Percentiles rank a stretch among this genome's conserved stretches.
phyloP scores from a whole-genome alignment of 2,113 vertebrate genomes.

The Tauraco erythrolophus region DNA sequence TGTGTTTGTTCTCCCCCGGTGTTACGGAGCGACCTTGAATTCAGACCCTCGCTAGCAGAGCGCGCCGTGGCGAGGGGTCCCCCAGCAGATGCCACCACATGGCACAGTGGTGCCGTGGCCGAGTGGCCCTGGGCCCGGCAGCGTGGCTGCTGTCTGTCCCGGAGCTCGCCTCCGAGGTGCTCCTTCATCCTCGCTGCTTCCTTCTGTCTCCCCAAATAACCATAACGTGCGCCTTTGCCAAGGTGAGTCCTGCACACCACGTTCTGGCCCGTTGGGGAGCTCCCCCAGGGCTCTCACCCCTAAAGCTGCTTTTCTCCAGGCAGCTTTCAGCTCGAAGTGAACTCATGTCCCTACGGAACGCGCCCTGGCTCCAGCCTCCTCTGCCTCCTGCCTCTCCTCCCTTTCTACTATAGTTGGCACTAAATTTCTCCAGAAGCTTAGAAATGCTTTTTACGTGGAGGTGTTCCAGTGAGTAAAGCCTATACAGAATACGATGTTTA shows the following conservation, averaged over 20 bases:
- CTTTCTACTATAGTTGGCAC: not conserved
- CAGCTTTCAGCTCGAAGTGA: not conserved
- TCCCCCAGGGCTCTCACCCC: accelerated
- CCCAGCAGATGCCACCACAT: too few relatives aligned
- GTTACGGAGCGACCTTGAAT: not conserved
- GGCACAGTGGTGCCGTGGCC: too few relatives aligned
- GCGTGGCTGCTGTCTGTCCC: not conserved
- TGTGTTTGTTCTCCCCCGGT: not conserved
- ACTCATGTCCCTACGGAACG: accelerated
- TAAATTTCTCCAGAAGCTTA: not conserved
- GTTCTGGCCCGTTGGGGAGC: accelerated
- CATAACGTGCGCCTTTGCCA: accelerated
- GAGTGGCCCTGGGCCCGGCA: too few relatives aligned
- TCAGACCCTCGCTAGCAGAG: not conserved
- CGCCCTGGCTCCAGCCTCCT: accelerated
- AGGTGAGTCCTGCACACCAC: not conserved
- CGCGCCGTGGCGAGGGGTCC: accelerated
- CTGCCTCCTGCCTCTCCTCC: not conserved
- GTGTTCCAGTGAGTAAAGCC: not conserved
- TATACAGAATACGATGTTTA: not conserved
- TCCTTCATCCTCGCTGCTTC: not conserved
- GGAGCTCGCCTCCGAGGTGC: accelerated
- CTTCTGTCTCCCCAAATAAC: not conserved
- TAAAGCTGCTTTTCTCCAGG: not conserved
- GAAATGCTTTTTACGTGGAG: not conserved